phyloP scores from a whole-genome alignment of 2,888 invertebrate genomes.

The Geophilus truncorum region DNA sequence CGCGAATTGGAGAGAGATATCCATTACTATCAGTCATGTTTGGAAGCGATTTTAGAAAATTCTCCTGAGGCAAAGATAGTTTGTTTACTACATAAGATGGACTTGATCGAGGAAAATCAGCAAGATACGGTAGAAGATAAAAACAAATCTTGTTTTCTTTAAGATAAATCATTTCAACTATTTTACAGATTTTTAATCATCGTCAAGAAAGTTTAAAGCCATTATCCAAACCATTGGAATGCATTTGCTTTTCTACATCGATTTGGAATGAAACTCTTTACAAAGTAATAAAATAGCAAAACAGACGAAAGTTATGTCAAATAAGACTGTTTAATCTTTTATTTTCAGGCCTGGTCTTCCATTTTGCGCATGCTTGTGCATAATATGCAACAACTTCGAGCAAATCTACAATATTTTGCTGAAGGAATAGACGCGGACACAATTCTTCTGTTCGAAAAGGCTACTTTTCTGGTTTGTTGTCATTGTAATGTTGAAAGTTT shows the following conservation, averaged over 20 bases:
- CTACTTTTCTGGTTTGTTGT: slow-evolving; percentile 89
- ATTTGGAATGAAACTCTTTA: slow-evolving; percentile 99
- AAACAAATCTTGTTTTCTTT: no score
- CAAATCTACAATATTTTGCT: slow-evolving; percentile 88
- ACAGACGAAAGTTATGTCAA: not conserved
- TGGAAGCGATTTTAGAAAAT: slow-evolving; percentile 92
- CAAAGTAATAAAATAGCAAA: slow-evolving; percentile 54
- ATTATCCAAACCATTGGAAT: slow-evolving; percentile 82
- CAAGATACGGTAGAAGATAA: slow-evolving; percentile 75
- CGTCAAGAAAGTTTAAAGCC: slow-evolving; percentile 85
- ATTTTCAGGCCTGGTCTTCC: slow-evolving; percentile 98
- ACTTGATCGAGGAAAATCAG: slow-evolving; percentile 91
- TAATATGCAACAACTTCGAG: slow-evolving; percentile 80
- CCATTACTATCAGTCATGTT: slow-evolving; percentile 96
- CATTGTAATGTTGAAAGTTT: slow-evolving; percentile 40
- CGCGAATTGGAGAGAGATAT: slow-evolving; percentile 95
- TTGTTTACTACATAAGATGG: slow-evolving; percentile 99
- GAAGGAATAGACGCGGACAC: slow-evolving; percentile 98
- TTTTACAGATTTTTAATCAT: slow-evolving; percentile 75
- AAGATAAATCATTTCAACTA: no score
- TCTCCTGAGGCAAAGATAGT: slow-evolving; percentile 97
- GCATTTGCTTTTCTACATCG: slow-evolving; percentile 95
- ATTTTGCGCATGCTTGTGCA: slow-evolving; percentile 85
- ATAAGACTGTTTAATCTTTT: slow-evolving; percentile 28
- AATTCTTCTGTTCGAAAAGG: slow-evolving; percentile 93